Evolutionary conservation across 1,140 invertebrate genomes (phyloP).

Genomic region (Dendrolimus kikuchii): DNA sequence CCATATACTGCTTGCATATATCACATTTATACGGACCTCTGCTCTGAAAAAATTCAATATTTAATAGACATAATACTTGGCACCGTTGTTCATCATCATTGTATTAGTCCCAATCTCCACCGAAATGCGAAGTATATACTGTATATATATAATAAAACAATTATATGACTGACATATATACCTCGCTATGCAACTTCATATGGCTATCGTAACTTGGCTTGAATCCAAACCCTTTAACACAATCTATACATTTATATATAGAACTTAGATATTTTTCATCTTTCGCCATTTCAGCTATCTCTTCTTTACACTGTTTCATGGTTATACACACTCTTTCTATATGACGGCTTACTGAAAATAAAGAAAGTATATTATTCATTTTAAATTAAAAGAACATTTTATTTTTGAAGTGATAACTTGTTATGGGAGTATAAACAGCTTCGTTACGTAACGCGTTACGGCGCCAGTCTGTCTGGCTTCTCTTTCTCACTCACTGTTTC

Average conservation of each 20-base stretch:
- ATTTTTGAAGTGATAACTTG: no score
- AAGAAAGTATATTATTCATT: neutral
- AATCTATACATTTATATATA: conserved; percentile 43
- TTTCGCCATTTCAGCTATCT: conserved; percentile 23
- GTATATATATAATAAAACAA: no score
- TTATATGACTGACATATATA: conserved; percentile 13
- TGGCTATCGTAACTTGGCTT: conserved; percentile 48
- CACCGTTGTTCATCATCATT: neutral
- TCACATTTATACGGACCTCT: conserved; percentile 39
- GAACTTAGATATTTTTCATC: conserved; percentile 34
- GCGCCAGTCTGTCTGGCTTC: no score
- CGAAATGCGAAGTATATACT: no score
- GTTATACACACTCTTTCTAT: conserved; percentile 33
- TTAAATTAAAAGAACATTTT: no score
- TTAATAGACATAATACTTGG: neutral
- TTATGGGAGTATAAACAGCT: no score
- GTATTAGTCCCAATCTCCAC: neutral
- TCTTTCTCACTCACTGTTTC: no score
- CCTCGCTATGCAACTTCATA: conserved; percentile 51
- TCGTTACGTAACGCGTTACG: no score
- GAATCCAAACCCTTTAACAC: conserved; percentile 45
- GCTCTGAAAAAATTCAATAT: conserved; percentile 16
- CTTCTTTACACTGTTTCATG: conserved; percentile 36
- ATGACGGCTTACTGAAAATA: conserved; percentile 17
- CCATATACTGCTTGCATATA: conserved; percentile 36